Evolutionary conservation across 2,797 vertebrate genomes (phyloP), one percentile per base, ranked within the genome.

Genomic region (Thamnophis elegans): DNA sequence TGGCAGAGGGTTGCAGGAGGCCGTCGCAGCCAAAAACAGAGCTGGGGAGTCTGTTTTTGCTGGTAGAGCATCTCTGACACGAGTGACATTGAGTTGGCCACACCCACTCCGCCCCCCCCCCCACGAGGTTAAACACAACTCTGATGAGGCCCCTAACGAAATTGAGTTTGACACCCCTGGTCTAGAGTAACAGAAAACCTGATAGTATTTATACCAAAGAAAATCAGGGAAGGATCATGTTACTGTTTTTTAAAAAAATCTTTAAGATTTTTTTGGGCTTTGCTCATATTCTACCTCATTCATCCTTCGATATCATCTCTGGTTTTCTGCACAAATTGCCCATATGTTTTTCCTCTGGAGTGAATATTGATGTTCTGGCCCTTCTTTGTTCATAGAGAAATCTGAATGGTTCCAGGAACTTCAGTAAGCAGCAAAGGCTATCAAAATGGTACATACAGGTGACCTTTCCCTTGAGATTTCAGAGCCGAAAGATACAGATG

Each of bases 211-310:
- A 78, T 78, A 78, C 20, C 4, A 12, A 82, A 82, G 10, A 82
- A 0, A 42, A 42, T 47, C 18, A 47, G 20, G 20, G 73, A 25
- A 1, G 18, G 20, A 78, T 78, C 3, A 0, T 42, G 36, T 22
- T 73, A 36, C 0, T 5, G 1, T 1, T 11, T 22, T 42, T 4
- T 22, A 5, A 0, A 42, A 5, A 0, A 42, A 20, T 32, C 32
- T 42, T 42, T 42, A 78, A 42, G 20, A 42, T 42, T 78, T 78
- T 10, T 25, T n/a, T 25, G 36, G 73, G 73, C 20, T 82, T 82
- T 25, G 73, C 10, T 82, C 18, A 25, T 47, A 47, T 82, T 82
- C 73, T 82, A 47, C 22, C 36, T 82, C 73, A 47, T 82, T 82
- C 36, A 4, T 82, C 36, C 73, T 82, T 82, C 1, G 1, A 25